Evolutionary conservation across 37 sponge, comb jelly and placozoan genomes (phyloP).

Genomic region (Cliona cf. orientalis): DNA sequence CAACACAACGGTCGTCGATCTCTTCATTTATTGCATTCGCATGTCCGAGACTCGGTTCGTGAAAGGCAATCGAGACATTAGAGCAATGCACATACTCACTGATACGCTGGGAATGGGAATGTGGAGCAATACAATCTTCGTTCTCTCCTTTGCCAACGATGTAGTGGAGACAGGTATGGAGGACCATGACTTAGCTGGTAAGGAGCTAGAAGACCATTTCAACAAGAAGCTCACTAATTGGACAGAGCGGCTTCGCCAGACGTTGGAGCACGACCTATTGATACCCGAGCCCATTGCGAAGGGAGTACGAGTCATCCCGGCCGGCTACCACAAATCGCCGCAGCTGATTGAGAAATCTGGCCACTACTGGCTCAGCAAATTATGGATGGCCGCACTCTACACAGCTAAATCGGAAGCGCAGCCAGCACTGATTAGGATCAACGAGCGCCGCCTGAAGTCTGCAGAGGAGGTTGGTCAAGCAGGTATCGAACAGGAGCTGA

Average conservation of each 20-base stretch:
- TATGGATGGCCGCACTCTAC: neutral
- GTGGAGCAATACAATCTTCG: constrained; percentile 1
- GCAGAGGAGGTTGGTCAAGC: neutral
- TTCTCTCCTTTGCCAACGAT: constrained; percentile 1
- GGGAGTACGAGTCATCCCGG: neutral
- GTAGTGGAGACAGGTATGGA: neutral
- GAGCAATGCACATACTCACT: neutral
- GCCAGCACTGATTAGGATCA: neutral
- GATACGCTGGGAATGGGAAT: neutral
- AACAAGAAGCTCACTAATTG: neutral
- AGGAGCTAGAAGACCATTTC: neutral
- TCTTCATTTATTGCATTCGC: neutral
- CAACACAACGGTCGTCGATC: neutral
- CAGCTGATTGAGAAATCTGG: neutral
- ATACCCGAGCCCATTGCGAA: neutral
- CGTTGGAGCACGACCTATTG: neutral
- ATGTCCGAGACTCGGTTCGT: neutral
- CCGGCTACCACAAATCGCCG: neutral
- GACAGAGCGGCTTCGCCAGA: neutral
- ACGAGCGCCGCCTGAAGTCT: neutral
- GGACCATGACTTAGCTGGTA: neutral
- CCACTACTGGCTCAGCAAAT: neutral
- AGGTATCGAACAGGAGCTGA: neutral
- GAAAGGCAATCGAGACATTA: neutral
- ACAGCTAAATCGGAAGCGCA: neutral